A percentile compares a stretch with the other conserved stretches of the same genome.
phyloP scores from a whole-genome alignment of 2,113 vertebrate genomes.

The Morone saxatilis region DNA sequence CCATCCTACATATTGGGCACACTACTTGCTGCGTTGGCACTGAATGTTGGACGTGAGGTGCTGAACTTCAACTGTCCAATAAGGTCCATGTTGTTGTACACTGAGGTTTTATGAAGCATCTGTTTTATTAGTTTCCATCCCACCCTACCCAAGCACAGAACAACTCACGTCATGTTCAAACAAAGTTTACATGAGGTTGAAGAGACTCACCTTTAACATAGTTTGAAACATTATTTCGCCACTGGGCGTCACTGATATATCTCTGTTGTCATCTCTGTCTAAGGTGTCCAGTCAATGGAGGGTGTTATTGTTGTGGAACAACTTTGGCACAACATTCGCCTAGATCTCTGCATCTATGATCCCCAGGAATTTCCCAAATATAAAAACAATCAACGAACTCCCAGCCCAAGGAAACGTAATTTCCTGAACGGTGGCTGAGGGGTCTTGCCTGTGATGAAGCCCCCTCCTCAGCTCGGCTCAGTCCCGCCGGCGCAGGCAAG shows the following conservation, averaged over 20 bases:
- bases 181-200: background rate
- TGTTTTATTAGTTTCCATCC: constrained; percentile 12
- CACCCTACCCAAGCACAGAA: background rate
- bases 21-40: background rate
- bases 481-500: constrained; percentile 4
- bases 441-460: constrained; percentile 32
- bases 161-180: background rate
- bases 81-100: background rate
- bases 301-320: constrained; percentile 22
- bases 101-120: background rate
- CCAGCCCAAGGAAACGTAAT: constrained; percentile 67
- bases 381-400: constrained; percentile 76
- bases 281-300: constrained; percentile 1
- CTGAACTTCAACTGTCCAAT: background rate
- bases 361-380: constrained; percentile 71
- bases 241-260: background rate
- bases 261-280: constrained; percentile 19
- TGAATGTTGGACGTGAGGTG: background rate
- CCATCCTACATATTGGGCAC: background rate
- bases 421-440: constrained; percentile 67
- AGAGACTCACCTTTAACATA: constrained; percentile 41
- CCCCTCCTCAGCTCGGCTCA: constrained; percentile 13
- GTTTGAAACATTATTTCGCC: background rate
- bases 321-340: constrained; percentile 39
- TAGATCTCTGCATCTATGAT: constrained; percentile 38